phyloP scores from a whole-genome alignment of 2,888 invertebrate genomes.

The Pammene aurita region DNA sequence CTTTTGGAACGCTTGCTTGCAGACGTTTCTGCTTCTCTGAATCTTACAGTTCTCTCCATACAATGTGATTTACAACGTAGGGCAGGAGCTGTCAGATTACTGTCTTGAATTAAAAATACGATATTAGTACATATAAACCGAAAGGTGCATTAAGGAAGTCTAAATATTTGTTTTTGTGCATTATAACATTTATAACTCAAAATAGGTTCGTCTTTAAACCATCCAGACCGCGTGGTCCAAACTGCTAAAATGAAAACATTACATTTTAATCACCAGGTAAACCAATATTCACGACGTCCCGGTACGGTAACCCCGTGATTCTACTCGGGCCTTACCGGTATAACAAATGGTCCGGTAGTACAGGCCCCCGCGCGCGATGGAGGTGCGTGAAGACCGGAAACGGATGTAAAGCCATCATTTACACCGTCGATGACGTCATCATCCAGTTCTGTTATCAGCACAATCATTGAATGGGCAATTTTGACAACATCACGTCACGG shows the following conservation, averaged over 20 bases:
- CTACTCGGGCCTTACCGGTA: conserved; percentile 52
- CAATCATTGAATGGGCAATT: conserved; percentile 30
- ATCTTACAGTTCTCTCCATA: too few relatives aligned
- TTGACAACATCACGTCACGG: conserved; percentile 31
- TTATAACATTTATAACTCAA: too few relatives aligned
- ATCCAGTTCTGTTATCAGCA: conserved; percentile 47
- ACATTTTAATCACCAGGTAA: conserved; percentile 15
- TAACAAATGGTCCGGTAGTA: conserved; percentile 47
- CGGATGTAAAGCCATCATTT: conserved; percentile 5
- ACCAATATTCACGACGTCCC: conserved; percentile 38
- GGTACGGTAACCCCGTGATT: conserved; percentile 42
- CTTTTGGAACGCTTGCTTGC: too few relatives aligned
- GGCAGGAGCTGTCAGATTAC: too few relatives aligned
- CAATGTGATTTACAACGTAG: too few relatives aligned
- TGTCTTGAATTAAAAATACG: too few relatives aligned
- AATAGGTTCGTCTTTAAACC: too few relatives aligned
- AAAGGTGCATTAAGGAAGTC: too few relatives aligned
- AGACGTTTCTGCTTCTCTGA: too few relatives aligned
- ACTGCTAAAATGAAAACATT: background rate
- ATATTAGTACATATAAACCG: too few relatives aligned
- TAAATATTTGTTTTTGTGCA: too few relatives aligned
- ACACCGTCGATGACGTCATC: conserved; percentile 43
- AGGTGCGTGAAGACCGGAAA: conserved; percentile 12
- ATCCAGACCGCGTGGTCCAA: too few relatives aligned
- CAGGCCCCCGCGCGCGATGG: conserved; percentile 2